Percentiles rank a stretch among this genome's conserved stretches.
Evolutionary conservation across 1,140 invertebrate species (phyloP).

Genomic region (Carcinoscorpius rotundicauda): DNA sequence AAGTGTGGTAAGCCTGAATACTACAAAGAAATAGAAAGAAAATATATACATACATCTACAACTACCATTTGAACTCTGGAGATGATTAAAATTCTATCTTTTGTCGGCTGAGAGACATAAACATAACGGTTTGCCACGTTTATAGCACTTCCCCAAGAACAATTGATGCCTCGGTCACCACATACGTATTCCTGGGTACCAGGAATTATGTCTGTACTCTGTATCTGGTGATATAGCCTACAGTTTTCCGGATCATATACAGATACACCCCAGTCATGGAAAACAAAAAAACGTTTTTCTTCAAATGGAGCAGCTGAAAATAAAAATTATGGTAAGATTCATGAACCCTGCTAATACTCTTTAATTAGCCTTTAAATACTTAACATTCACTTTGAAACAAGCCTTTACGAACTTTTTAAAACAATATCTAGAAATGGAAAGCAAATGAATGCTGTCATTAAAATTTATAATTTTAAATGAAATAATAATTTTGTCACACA

Average conservation of each 20-base stretch:
- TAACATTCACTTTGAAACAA: too few relatives aligned
- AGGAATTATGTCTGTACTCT: slow-evolving; percentile 56
- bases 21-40: neutral
- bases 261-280: slow-evolving; percentile 62
- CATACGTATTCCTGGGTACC: slow-evolving; percentile 61
- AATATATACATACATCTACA: slow-evolving; percentile 18
- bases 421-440: too few relatives aligned
- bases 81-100: slow-evolving; percentile 57
- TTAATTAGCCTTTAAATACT: too few relatives aligned
- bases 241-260: slow-evolving; percentile 60
- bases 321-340: slow-evolving; percentile 14
- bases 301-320: slow-evolving; percentile 45
- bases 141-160: slow-evolving; percentile 61
- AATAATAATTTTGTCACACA: too few relatives aligned
- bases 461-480: too few relatives aligned
- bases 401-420: too few relatives aligned
- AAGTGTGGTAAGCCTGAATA: too few relatives aligned
- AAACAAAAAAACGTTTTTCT: slow-evolving; percentile 56
- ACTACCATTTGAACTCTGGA: slow-evolving; percentile 50
- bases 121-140: slow-evolving; percentile 59
- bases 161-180: slow-evolving; percentile 47
- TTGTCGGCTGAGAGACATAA: slow-evolving; percentile 59
- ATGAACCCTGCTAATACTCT: too few relatives aligned
- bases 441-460: too few relatives aligned
- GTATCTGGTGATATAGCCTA: slow-evolving; percentile 55